phyloP scores from a whole-genome alignment of 2,113 vertebrate genomes.

The Raphicerus campestris region DNA sequence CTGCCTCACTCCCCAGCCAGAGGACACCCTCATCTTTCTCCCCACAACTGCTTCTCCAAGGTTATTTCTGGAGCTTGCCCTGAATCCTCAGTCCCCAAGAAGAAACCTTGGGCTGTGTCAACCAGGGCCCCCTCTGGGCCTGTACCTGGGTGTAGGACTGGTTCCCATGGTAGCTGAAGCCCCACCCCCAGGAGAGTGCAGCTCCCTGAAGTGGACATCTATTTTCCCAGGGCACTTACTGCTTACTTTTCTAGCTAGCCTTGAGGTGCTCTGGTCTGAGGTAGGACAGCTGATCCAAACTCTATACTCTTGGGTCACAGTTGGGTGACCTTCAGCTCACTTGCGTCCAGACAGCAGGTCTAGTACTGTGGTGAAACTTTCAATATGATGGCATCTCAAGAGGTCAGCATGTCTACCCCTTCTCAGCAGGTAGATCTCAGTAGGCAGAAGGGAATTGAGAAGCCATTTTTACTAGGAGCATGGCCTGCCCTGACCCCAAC shows the following conservation, averaged over 20 bases:
- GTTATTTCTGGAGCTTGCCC: neutral
- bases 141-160: neutral
- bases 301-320: neutral
- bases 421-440: neutral
- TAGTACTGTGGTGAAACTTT: neutral
- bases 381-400: neutral
- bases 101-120: neutral
- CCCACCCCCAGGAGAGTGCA: neutral
- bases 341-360: neutral
- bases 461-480: neutral
- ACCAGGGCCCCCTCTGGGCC: neutral
- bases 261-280: neutral
- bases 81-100: neutral
- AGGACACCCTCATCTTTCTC: neutral
- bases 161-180: neutral
- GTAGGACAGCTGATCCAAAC: no score
- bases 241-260: neutral
- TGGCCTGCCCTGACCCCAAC: constrained; percentile 23
- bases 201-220: neutral
- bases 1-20: rapidly evolving
- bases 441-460: neutral
- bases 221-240: neutral
- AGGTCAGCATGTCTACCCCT: neutral
- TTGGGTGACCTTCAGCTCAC: neutral
- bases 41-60: neutral